phyloP scores from a whole-genome alignment of 1,140 invertebrate genomes.

The Thalassaphorura encarpata region DNA sequence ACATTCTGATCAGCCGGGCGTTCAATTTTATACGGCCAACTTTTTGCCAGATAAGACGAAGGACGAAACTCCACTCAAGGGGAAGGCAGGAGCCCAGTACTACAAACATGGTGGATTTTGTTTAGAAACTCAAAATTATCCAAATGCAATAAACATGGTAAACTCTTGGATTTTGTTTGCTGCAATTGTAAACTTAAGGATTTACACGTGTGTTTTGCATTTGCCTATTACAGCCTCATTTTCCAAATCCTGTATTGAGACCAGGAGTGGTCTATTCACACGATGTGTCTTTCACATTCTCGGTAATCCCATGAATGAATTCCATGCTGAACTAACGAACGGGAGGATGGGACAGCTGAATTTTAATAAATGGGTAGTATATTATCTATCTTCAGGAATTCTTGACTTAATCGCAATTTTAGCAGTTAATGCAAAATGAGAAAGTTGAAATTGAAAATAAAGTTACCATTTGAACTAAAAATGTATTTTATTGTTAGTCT shows the following conservation, averaged over 20 bases:
- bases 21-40: slow-evolving; percentile 82
- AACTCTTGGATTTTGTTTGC: slow-evolving; percentile 34
- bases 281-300: not conserved
- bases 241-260: slow-evolving; percentile 58
- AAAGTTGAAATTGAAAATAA: too few relatives aligned
- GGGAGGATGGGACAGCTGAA: too few relatives aligned
- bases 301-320: too few relatives aligned
- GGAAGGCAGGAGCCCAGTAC: slow-evolving; percentile 60
- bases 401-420: not conserved
- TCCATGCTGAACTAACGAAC: too few relatives aligned
- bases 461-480: too few relatives aligned
- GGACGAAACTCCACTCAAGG: slow-evolving; percentile 41
- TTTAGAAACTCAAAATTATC: slow-evolving; percentile 85
- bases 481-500: too few relatives aligned
- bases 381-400: not conserved
- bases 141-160: slow-evolving; percentile 78
- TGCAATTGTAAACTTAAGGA: slow-evolving; percentile 4
- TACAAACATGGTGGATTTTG: slow-evolving; percentile 71
- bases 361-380: too few relatives aligned
- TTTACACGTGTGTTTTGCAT: slow-evolving; percentile 25
- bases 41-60: slow-evolving; percentile 49
- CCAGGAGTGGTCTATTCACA: slow-evolving; percentile 62
- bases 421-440: too few relatives aligned
- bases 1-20: slow-evolving; percentile 72
- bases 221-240: slow-evolving; percentile 49